Conservation (phyloP, 2,888 invertebrate genomes). For the Pecten maximus region DNA sequence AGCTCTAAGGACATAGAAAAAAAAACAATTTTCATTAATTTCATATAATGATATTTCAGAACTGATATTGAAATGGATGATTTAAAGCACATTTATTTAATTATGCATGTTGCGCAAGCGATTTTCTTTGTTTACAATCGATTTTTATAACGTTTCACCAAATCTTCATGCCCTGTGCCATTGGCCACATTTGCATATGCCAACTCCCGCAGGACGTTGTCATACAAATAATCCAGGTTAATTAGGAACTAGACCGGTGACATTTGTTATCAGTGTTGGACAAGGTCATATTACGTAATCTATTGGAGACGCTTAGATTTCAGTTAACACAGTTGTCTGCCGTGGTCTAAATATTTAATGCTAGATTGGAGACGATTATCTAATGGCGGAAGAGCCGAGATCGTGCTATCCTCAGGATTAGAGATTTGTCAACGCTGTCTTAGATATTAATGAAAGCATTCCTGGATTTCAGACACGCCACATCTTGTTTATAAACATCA, state of each 20-base stretch:
- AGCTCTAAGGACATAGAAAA: neutral
- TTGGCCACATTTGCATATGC: neutral
- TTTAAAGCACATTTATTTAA: neutral
- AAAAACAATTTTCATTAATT: neutral
- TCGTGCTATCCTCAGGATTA: too few species aligned
- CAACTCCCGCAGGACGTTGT: neutral
- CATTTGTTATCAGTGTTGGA: neutral
- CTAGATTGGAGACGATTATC: too few species aligned
- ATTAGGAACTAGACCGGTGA: neutral
- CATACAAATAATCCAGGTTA: neutral
- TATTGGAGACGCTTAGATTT: neutral
- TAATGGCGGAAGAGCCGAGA: too few species aligned
- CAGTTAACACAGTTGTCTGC: neutral
- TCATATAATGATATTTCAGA: neutral
- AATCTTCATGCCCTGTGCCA: neutral
- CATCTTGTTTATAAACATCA: too few species aligned
- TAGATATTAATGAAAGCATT: too few species aligned
- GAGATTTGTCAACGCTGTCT: too few species aligned
- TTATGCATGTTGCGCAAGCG: neutral
- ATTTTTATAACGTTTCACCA: neutral
- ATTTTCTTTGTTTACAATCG: neutral
- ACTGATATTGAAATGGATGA: neutral
- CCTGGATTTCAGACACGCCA: too few species aligned
- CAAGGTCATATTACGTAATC: neutral
- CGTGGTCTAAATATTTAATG: too few species aligned